A percentile compares a stretch with the other conserved stretches of the same genome.
These are phyloP conservation scores for Diachasma alloeum DNA, from an alignment of 1,140 invertebrate species.

Conservation along the genomic window DNA sequence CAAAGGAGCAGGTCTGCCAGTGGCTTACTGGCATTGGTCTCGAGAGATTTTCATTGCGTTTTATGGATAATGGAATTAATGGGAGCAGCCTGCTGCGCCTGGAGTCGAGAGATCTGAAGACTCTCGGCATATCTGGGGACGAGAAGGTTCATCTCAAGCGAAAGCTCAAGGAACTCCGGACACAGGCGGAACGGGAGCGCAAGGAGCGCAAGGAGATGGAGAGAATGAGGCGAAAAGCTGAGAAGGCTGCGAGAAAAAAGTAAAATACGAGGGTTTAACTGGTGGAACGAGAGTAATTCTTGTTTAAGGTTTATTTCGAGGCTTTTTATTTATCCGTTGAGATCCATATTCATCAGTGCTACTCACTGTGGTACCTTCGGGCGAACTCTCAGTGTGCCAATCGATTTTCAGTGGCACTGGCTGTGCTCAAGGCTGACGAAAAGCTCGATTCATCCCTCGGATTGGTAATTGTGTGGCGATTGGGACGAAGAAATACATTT, in stretches of 20 bases:
- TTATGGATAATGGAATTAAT: slow-evolving; percentile 84
- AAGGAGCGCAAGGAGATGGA: slow-evolving; percentile 82
- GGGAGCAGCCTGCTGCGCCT: slow-evolving; percentile 82
- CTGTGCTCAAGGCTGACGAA: background rate
- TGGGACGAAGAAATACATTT: background rate
- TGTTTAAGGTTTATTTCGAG: background rate
- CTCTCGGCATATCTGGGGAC: slow-evolving; percentile 79
- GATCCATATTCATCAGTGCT: background rate
- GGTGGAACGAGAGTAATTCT: background rate
- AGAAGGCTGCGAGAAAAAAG: slow-evolving; percentile 79
- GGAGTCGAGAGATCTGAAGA: slow-evolving; percentile 89
- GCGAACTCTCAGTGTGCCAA: background rate
- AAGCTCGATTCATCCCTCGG: background rate
- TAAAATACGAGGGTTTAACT: slow-evolving; percentile 37
- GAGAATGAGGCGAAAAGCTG: slow-evolving; percentile 79
- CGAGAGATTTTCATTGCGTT: slow-evolving; percentile 84
- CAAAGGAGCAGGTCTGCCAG: slow-evolving; percentile 89
- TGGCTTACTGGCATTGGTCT: slow-evolving; percentile 85
- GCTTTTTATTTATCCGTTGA: background rate
- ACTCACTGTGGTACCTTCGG: background rate
- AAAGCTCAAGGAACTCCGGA: slow-evolving; percentile 86
- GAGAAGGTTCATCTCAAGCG: slow-evolving; percentile 86
- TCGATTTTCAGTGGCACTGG: background rate
- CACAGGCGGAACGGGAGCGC: slow-evolving; percentile 81
- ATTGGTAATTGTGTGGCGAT: background rate